Percentiles rank a stretch among this genome's conserved stretches.
Conservation (phyloP, 1,140 invertebrate species). For the Aphaenogaster ashmeadi region DNA sequence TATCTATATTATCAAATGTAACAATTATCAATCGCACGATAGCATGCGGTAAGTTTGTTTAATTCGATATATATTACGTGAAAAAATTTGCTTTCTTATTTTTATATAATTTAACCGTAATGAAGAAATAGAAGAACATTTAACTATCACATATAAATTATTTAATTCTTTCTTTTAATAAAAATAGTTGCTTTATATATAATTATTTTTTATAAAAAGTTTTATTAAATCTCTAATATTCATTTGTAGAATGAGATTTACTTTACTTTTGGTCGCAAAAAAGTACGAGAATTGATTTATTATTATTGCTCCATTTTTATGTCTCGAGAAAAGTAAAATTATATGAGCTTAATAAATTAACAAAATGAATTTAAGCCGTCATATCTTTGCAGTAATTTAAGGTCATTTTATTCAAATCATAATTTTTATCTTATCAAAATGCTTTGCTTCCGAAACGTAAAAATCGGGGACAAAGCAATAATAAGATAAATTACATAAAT, state of each 20-base stretch:
- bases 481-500: conserved; percentile 13
- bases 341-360: background rate
- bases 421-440: background rate
- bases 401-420: background rate
- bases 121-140: background rate
- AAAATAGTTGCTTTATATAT: background rate
- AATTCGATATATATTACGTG: background rate
- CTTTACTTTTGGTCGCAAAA: background rate
- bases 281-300: background rate
- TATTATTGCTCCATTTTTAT: background rate
- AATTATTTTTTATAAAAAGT: background rate
- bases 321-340: background rate
- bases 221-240: background rate
- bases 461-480: background rate
- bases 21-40: background rate
- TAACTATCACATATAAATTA: conserved; percentile 1
- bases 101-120: background rate
- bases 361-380: background rate
- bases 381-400: background rate
- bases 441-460: background rate
- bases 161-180: background rate
- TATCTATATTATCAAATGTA: background rate
- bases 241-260: background rate
- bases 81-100: background rate
- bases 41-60: background rate